These are phyloP conservation scores for Coranthus polyacanthus DNA, from an alignment of 2,797 vertebrate genomes.

Conservation along the genomic window DNA sequence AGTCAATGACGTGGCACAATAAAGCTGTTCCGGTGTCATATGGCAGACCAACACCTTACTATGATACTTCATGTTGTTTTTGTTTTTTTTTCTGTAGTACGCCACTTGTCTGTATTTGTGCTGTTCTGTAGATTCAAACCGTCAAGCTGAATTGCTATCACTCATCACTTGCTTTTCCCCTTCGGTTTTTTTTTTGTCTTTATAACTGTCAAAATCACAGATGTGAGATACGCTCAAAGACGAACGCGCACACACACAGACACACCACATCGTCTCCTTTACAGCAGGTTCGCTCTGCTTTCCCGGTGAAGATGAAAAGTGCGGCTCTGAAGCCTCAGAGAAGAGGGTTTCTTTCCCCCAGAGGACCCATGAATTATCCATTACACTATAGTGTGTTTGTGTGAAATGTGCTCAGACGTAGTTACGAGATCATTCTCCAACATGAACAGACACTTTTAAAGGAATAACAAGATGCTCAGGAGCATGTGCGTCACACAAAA, in stretches of 20 bases:
- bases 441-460: slow-evolving; percentile 10
- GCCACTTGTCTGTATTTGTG: no score
- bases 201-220: slow-evolving; percentile 3
- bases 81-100: no score
- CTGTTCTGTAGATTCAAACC: no score
- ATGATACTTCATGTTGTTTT: no score
- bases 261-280: neutral
- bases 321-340: no score
- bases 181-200: slow-evolving; percentile 11
- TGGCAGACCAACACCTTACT: no score
- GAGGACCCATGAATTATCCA: slow-evolving; percentile 43
- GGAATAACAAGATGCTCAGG: neutral
- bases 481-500: no score
- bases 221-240: neutral
- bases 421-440: slow-evolving; percentile 31
- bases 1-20: no score
- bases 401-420: slow-evolving; percentile 16
- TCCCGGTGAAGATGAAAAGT: no score
- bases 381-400: slow-evolving; percentile 27
- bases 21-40: no score
- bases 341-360: no score
- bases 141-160: slow-evolving; percentile 30
- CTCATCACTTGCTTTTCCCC: slow-evolving; percentile 3
- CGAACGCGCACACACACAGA: neutral
- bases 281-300: slow-evolving; percentile 22